Base-by-base conservation (phyloP, 2,113 vertebrate species). In the Gasterosteus nipponicus region DNA sequence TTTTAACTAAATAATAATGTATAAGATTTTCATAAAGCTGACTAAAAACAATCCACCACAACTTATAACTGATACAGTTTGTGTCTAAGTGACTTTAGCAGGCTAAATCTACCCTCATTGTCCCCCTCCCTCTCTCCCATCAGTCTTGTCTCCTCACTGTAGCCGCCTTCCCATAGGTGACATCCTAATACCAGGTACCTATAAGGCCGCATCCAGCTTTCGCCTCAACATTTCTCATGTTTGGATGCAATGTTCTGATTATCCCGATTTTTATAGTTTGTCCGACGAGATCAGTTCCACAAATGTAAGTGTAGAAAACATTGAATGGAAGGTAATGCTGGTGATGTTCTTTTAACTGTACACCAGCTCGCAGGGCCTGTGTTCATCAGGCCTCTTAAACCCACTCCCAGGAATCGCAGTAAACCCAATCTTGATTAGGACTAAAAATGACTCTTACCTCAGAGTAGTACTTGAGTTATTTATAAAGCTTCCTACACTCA, bases 381-480 rank as follows among this genome's bases (percentile, higher is more conserved):
- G 15, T 82, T 82, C 64, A 69, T 63, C 38, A 49, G 62, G 33
- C 49, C 26, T 69, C 63, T 73, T 56, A 68, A 69, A 81, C 68
- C 80, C 72, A 76, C 54, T 77, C 75, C 10, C 47, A 77, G 65
- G 54, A 80, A 65, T 84, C 75, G 39, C 41, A 1, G 57, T n/a
- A 56, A 78, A 26, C 22, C 22, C 22, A 85, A 75, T 70, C 89
- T 89, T 86, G 79, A 85, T 87, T 67, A 75, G 70, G 59, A 78
- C 85, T 89, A 90, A 86, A 88, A 88, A 86, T 88, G 88, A 89
- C 72, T 81, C 63, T 14, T 59, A 73, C 78, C 75, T 90, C 65
- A 80, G 75, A 76, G 75, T 81, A 80, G 74, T 83, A 80, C 84
- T 84, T 65, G 64, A 86, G 87, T 89, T 90, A 92, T 88, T 89